These are phyloP conservation scores for Seladonia tumulorum DNA, from an alignment of 2,888 invertebrate species.

Conservation along the genomic window DNA sequence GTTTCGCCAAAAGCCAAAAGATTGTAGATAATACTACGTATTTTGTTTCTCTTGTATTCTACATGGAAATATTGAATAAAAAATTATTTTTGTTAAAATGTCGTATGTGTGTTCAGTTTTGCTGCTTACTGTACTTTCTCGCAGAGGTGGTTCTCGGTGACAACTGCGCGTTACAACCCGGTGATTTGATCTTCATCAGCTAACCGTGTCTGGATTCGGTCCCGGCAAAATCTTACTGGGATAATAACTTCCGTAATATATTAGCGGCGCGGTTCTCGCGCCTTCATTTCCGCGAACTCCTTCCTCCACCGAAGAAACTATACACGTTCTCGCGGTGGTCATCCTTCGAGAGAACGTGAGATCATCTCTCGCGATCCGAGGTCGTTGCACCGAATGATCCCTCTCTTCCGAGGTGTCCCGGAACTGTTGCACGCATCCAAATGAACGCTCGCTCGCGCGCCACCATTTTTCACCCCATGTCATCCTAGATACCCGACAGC, in stretches of 20 bases:
- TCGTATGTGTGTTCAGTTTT: too few relatives aligned
- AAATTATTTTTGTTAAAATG: too few relatives aligned
- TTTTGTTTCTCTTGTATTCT: too few relatives aligned
- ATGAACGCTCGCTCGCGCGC: slow-evolving; percentile 30
- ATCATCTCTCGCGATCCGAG: slow-evolving; percentile 49
- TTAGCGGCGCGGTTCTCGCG: slow-evolving; percentile 15
- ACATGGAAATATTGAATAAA: too few relatives aligned
- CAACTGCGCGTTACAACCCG: not conserved
- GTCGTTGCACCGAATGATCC: slow-evolving; percentile 48
- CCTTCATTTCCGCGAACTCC: slow-evolving; percentile 55
- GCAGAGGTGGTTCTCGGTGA: not conserved
- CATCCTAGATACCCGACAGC: slow-evolving; percentile 10
- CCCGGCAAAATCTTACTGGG: not conserved
- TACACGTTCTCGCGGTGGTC: slow-evolving; percentile 23
- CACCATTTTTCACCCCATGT: slow-evolving; percentile 40
- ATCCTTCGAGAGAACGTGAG: slow-evolving; percentile 43
- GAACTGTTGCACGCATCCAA: slow-evolving; percentile 24
- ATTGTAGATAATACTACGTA: too few relatives aligned
- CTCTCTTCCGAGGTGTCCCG: slow-evolving; percentile 38
- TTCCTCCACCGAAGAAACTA: slow-evolving; percentile 36
- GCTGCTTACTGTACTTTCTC: too few relatives aligned
- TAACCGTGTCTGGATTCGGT: not conserved
- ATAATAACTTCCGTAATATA: slow-evolving; percentile 42
- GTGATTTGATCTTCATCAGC: not conserved
- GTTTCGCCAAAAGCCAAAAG: too few relatives aligned